Evolutionary conservation across 2,797 vertebrate genomes (phyloP).

Genomic region (Danio albolineatus): DNA sequence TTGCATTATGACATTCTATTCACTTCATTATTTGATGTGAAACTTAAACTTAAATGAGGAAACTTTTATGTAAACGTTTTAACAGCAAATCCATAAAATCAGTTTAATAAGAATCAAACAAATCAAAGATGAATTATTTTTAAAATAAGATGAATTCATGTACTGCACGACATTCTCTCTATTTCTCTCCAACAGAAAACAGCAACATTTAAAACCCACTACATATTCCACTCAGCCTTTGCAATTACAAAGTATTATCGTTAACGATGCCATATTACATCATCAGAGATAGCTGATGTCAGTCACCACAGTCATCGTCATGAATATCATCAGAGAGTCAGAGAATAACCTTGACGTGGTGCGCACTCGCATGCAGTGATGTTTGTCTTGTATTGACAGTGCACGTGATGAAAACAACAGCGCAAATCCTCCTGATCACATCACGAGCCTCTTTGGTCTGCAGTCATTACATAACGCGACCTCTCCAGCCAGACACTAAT

Average conservation of each 20-base stretch:
- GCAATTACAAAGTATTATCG: not conserved
- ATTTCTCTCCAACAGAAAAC: not conserved
- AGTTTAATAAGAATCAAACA: too few relatives aligned
- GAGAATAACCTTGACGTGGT: conserved; percentile 41
- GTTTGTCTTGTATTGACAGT: not conserved
- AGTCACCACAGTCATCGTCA: not conserved
- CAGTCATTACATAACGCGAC: conserved; percentile 46
- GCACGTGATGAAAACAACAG: conserved; percentile 40
- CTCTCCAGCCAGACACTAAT: conserved; percentile 28
- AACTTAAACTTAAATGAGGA: too few relatives aligned
- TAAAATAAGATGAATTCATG: not conserved
- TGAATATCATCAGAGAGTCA: not conserved
- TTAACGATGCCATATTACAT: not conserved
- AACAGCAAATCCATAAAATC: too few relatives aligned
- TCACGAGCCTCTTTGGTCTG: conserved; percentile 23
- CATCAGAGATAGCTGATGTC: conserved; percentile 4
- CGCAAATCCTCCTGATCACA: conserved; percentile 28
- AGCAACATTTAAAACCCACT: not conserved
- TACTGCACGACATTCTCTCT: not conserved
- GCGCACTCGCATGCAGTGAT: not conserved
- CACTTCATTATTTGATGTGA: not conserved
- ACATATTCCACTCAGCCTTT: not conserved
- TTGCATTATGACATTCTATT: not conserved
- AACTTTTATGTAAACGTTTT: not conserved
- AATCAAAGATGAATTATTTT: too few relatives aligned